phyloP scores from a whole-genome alignment of 2,797 vertebrate species.

The Typhlichthys eigenmanni region DNA sequence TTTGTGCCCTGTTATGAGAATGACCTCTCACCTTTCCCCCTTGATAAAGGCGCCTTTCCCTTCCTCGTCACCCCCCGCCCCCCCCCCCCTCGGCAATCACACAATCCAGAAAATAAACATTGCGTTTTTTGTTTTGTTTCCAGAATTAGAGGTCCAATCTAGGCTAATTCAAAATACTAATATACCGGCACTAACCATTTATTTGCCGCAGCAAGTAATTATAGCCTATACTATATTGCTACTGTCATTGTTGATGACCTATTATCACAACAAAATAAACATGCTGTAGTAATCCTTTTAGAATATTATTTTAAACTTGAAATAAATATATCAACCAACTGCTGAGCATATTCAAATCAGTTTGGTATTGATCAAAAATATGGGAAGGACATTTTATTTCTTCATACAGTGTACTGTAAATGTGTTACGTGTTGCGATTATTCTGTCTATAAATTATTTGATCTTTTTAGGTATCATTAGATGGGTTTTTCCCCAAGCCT shows the following conservation, averaged over 20 bases:
- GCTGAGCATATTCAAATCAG: conserved; percentile 40
- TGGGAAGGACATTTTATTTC: conserved; percentile 30
- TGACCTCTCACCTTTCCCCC: conserved; percentile 68
- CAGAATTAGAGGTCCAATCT: too few relatives aligned
- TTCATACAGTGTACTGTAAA: background rate
- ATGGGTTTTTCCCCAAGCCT: conserved; percentile 89
- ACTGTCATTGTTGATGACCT: too few relatives aligned
- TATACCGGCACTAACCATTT: too few relatives aligned
- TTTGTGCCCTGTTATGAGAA: conserved; percentile 61
- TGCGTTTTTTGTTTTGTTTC: too few relatives aligned
- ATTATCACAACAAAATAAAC: too few relatives aligned
- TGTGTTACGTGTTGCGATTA: background rate
- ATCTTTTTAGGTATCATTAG: conserved; percentile 82
- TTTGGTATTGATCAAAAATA: conserved; percentile 32
- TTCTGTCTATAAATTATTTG: conserved; percentile 18
- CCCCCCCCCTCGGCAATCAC: conserved; percentile 53
- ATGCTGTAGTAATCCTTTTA: conserved; percentile 8
- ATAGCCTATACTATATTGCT: too few relatives aligned
- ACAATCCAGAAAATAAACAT: conserved; percentile 28
- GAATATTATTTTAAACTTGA: conserved; percentile 35
- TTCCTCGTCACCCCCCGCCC: conserved; percentile 25
- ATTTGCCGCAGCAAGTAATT: too few relatives aligned
- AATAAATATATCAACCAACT: conserved; percentile 34
- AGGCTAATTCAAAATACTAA: too few relatives aligned
- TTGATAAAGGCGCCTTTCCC: conserved; percentile 56